Percentiles rank a stretch among this genome's conserved stretches.
These are phyloP conservation scores for Zaprionus africanus DNA, from an alignment of 1,140 invertebrate species.

Conservation along the genomic window DNA sequence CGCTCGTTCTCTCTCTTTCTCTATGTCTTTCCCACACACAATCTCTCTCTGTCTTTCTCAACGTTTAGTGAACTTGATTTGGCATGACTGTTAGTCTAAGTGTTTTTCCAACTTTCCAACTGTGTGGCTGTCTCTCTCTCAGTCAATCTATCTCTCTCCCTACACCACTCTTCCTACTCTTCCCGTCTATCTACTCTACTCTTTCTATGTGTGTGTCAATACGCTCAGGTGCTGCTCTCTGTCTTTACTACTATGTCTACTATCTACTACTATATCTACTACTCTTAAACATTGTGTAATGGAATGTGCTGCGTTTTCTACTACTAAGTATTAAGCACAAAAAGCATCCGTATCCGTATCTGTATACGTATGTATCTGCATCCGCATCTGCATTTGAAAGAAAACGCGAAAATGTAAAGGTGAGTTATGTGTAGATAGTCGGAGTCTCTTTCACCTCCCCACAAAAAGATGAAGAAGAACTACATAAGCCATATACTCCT, in stretches of 20 bases:
- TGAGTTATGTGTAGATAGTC: slow-evolving; percentile 41
- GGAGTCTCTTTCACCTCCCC: slow-evolving; percentile 1
- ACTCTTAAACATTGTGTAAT: slow-evolving; percentile 50
- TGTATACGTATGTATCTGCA: slow-evolving; percentile 30
- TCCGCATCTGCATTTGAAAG: slow-evolving; percentile 6
- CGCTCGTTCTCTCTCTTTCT: slow-evolving; percentile 21
- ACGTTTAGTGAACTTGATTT: slow-evolving; percentile 73
- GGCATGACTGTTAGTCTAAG: slow-evolving; percentile 78
- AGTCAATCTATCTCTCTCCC: slow-evolving; percentile 16
- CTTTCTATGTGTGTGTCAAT: slow-evolving; percentile 16
- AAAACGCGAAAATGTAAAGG: slow-evolving; percentile 24
- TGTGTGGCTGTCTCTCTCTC: slow-evolving; percentile 20
- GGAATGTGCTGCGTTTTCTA: slow-evolving; percentile 60
- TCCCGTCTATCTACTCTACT: slow-evolving; percentile 19
- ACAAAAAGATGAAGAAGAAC: background rate
- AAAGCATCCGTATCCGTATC: slow-evolving; percentile 30
- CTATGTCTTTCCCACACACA: slow-evolving; percentile 13
- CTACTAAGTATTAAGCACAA: slow-evolving; percentile 55
- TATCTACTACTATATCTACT: slow-evolving; percentile 42
- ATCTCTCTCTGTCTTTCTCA: slow-evolving; percentile 32
- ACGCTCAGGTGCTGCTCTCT: slow-evolving; percentile 53
- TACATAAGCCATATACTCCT: background rate
- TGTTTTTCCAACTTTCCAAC: slow-evolving; percentile 59
- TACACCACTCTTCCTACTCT: slow-evolving; percentile 32
- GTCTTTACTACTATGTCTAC: slow-evolving; percentile 32